These are phyloP conservation scores for Discoglossus pictus DNA, from an alignment of 2,797 vertebrate genomes.

Conservation along the genomic window DNA sequence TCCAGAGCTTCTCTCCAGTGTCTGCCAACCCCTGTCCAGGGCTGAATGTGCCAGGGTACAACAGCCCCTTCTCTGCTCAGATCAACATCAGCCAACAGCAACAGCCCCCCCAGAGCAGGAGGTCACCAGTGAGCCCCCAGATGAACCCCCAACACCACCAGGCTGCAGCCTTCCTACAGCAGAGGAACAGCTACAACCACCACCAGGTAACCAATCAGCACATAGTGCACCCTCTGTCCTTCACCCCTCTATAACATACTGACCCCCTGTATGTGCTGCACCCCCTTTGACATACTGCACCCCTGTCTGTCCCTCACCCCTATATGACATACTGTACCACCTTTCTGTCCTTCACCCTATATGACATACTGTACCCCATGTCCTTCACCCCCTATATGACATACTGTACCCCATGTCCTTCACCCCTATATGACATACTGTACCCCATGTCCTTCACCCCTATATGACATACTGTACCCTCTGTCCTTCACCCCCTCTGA, in stretches of 20 bases:
- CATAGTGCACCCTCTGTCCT: too few relatives aligned
- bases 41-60: slow-evolving; percentile 80
- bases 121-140: slow-evolving; percentile 90
- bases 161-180: slow-evolving; percentile 89
- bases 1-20: slow-evolving; percentile 89
- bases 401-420: too few relatives aligned
- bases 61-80: slow-evolving; percentile 85
- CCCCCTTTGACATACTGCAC: too few relatives aligned
- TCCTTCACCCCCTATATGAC: too few relatives aligned
- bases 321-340: too few relatives aligned
- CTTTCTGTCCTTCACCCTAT: not conserved
- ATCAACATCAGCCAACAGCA: slow-evolving; percentile 82
- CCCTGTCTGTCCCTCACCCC: too few relatives aligned
- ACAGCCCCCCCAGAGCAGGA: slow-evolving; percentile 83
- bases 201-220: slow-evolving; percentile 78
- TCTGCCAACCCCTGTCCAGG: slow-evolving; percentile 84
- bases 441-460: too few relatives aligned
- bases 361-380: too few relatives aligned
- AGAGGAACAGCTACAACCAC: slow-evolving; percentile 94
- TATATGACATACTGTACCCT: too few relatives aligned
- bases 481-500: too few relatives aligned
- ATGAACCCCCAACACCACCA: slow-evolving; percentile 84
- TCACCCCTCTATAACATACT: not conserved
- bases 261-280: too few relatives aligned
- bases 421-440: too few relatives aligned